These are phyloP conservation scores for Atta cephalotes DNA, from an alignment of 1,140 invertebrate genomes.

Conservation along the genomic window DNA sequence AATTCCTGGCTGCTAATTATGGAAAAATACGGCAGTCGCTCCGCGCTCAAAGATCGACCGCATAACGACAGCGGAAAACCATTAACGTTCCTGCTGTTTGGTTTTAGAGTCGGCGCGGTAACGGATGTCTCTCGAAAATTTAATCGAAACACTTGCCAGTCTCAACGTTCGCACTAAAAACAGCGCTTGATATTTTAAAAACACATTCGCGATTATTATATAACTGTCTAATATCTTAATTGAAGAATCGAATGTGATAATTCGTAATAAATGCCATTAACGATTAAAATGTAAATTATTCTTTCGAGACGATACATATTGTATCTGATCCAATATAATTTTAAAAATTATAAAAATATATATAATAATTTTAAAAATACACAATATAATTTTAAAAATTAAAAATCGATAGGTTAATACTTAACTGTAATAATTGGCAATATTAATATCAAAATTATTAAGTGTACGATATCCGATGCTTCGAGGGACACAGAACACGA, in stretches of 20 bases:
- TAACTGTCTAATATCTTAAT: background rate
- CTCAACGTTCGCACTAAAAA: slow-evolving; percentile 46
- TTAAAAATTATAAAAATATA: background rate
- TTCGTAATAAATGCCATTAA: slow-evolving; percentile 1
- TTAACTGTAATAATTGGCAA: background rate
- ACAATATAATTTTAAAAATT: background rate
- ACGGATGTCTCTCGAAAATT: slow-evolving; percentile 58
- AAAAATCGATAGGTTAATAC: background rate
- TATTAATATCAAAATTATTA: background rate
- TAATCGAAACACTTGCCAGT: slow-evolving; percentile 56
- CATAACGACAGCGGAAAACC: slow-evolving; percentile 74
- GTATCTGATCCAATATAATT: background rate
- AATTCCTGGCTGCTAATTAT: slow-evolving; percentile 81
- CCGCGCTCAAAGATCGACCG: slow-evolving; percentile 69
- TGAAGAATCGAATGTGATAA: background rate
- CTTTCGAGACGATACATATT: background rate
- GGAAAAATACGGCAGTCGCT: slow-evolving; percentile 78
- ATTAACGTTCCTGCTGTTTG: slow-evolving; percentile 68
- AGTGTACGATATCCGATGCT: background rate
- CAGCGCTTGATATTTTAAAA: slow-evolving; percentile 25
- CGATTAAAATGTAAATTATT: background rate
- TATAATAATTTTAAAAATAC: too few relatives aligned
- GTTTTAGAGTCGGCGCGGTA: slow-evolving; percentile 66
- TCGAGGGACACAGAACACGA: slow-evolving; percentile 6
- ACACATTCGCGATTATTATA: slow-evolving; percentile 26